Percentiles rank a stretch among this genome's conserved stretches.
phyloP scores from a whole-genome alignment of 2,888 invertebrate species.

The Lasioglossum zephyrum region DNA sequence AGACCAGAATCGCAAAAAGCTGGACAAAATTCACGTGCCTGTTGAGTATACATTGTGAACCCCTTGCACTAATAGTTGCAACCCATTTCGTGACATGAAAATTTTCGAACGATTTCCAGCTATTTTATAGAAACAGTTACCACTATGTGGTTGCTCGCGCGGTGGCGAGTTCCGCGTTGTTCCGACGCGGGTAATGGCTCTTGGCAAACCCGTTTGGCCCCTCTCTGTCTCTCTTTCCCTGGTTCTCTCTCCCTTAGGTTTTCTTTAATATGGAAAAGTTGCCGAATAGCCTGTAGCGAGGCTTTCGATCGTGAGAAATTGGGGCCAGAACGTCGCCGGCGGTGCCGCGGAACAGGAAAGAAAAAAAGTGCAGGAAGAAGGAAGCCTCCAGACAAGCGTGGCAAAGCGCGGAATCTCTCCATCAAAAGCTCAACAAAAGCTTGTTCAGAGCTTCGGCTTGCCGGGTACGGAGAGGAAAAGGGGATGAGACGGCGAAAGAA shows the following conservation, averaged over 20 bases:
- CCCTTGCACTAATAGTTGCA: neutral
- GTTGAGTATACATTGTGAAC: neutral
- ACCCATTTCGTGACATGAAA: neutral
- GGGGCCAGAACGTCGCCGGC: slow-evolving; percentile 61
- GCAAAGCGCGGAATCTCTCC: slow-evolving; percentile 75
- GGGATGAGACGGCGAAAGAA: slow-evolving; percentile 51
- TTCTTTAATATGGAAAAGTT: slow-evolving; percentile 43
- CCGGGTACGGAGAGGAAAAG: slow-evolving; percentile 43
- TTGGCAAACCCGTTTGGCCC: slow-evolving; percentile 30
- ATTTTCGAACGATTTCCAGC: neutral
- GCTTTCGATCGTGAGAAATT: slow-evolving; percentile 69
- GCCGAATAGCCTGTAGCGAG: slow-evolving; percentile 47
- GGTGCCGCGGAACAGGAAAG: slow-evolving; percentile 32
- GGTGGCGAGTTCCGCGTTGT: neutral
- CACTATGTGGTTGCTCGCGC: neutral
- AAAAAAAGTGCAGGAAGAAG: slow-evolving; percentile 32
- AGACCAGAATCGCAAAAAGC: neutral
- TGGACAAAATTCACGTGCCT: neutral
- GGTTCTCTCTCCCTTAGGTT: neutral
- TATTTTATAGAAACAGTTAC: neutral
- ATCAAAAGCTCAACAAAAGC: slow-evolving; percentile 76
- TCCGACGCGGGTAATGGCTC: neutral
- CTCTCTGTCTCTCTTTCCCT: neutral
- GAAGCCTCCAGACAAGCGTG: slow-evolving; percentile 68
- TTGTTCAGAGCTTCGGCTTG: slow-evolving; percentile 67